Percentiles rank a stretch among this genome's conserved stretches.
phyloP scores from a whole-genome alignment of 1,140 invertebrate species.

The Orchesella cincta region DNA sequence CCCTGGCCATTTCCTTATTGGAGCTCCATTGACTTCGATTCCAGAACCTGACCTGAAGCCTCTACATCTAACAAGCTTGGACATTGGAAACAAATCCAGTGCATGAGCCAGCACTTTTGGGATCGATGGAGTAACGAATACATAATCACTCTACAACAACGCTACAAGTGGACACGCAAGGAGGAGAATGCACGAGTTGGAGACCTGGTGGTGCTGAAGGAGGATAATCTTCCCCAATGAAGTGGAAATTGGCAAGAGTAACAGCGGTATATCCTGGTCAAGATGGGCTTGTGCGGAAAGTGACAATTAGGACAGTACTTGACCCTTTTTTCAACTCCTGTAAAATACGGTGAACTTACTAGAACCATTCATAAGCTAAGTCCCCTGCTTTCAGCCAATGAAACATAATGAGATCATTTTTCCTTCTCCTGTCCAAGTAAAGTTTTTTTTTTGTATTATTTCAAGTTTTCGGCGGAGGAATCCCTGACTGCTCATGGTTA shows the following conservation, averaged over 20 bases:
- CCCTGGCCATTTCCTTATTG: conserved; percentile 56
- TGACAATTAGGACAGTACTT: conserved; percentile 44
- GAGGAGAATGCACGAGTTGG: conserved; percentile 9
- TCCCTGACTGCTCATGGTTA: too few relatives aligned
- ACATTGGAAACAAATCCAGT: conserved; percentile 46
- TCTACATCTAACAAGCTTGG: conserved; percentile 44
- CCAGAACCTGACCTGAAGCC: conserved; percentile 46
- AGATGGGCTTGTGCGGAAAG: conserved; percentile 49
- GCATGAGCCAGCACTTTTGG: conserved; percentile 54
- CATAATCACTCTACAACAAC: conserved; percentile 49
- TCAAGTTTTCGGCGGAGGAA: too few relatives aligned
- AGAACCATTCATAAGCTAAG: too few relatives aligned
- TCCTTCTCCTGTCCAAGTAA: too few relatives aligned
- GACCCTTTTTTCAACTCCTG: too few relatives aligned
- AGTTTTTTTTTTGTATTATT: too few relatives aligned
- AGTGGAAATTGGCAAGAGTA: conserved; percentile 51
- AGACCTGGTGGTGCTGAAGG: conserved; percentile 47
- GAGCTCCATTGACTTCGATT: conserved; percentile 50
- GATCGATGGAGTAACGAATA: conserved; percentile 55
- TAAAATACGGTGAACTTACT: too few relatives aligned
- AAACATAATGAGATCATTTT: too few relatives aligned
- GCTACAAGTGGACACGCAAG: conserved; percentile 48
- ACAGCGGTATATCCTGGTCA: conserved; percentile 43
- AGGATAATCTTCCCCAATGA: conserved; percentile 35
- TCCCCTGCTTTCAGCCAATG: too few relatives aligned